A percentile compares a stretch with the other conserved stretches of the same genome.
phyloP scores from a whole-genome alignment of 2,888 invertebrate genomes.

The Odontothrips loti region DNA sequence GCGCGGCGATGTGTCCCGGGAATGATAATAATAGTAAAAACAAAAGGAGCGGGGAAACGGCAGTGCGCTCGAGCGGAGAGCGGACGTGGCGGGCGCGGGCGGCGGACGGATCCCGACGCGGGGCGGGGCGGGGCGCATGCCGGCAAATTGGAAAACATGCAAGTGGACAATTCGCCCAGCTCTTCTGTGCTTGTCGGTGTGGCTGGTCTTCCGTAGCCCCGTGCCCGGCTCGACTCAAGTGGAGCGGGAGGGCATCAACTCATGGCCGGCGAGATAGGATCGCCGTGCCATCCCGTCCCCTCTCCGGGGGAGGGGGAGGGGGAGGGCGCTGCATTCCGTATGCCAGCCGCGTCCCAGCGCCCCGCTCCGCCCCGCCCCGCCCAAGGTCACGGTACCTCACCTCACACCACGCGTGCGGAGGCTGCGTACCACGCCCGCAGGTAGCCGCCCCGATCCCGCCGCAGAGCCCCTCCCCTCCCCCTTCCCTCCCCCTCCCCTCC shows the following conservation, averaged over 20 bases:
- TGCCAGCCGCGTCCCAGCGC: no score
- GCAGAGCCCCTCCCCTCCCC: no score
- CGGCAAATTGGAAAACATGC: not conserved
- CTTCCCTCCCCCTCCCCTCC: no score
- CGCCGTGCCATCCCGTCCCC: not conserved
- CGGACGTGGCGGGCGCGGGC: no score
- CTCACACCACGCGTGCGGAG: no score
- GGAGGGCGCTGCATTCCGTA: no score
- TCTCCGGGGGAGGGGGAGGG: not conserved
- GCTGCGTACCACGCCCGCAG: no score
- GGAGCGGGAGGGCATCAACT: not conserved
- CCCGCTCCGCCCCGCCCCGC: no score
- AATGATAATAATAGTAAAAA: not conserved
- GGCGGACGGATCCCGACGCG: not conserved
- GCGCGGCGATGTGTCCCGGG: not conserved
- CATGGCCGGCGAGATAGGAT: not conserved
- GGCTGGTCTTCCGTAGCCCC: not conserved
- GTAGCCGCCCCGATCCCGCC: no score
- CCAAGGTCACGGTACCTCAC: no score
- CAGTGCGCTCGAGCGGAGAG: no score
- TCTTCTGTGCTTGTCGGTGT: no score
- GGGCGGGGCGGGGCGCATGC: not conserved
- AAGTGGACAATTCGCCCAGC: not conserved
- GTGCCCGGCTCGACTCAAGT: not conserved
- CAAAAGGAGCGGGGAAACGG: not conserved